Evolutionary conservation across 2,113 vertebrate species (phyloP), one percentile per base, ranked within the genome.

Genomic region (Cryptomyrus ogoouensis): DNA sequence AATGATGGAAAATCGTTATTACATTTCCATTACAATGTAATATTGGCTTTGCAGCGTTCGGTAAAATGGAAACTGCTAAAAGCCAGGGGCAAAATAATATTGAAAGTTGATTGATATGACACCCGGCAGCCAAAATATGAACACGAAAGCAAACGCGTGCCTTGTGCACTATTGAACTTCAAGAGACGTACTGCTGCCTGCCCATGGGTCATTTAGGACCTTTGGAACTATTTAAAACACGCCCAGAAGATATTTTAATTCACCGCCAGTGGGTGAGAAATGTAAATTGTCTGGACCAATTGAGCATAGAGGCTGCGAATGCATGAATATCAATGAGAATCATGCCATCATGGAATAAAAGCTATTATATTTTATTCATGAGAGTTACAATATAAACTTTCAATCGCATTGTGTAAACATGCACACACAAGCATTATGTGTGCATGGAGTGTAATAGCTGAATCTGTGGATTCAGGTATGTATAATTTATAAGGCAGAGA

Each of bases 311-410:
- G 31, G 89, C 89, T 86, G 89, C 15, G 89, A 87, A 66, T 47
- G 89, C 89, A 90, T 90, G 89, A 90, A 90, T 90, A 90, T 86
- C 44, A 90, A 90, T 90, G 83, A 90, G n/a, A n/a, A 90, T 56
- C 24, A 50, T 6, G 56, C 83, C 83, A 74, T 39, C 4, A 47
- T 19, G 62, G 62, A 50, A 87, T 66, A 19, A 66, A 87, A 31
- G 35, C 21, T 21, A 47, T 52, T 87, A 87, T 87, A 88, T 89
- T 89, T 90, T 90, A 90, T 90, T 90, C 89, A 90, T 87, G 84
- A 90, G 89, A 87, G 58, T 42, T 87, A 87, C 84, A 90, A 46
- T 86, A 86, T 87, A 87, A 87, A 74, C 83, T 44, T 87, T 87
- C 62, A 56, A 80, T 58, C 53, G 77, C 89, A 56, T 44, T 83